Percentiles rank a stretch among this genome's conserved stretches.
phyloP scores from a whole-genome alignment of 1,140 invertebrate species.

The Saccostrea cuccullata region DNA sequence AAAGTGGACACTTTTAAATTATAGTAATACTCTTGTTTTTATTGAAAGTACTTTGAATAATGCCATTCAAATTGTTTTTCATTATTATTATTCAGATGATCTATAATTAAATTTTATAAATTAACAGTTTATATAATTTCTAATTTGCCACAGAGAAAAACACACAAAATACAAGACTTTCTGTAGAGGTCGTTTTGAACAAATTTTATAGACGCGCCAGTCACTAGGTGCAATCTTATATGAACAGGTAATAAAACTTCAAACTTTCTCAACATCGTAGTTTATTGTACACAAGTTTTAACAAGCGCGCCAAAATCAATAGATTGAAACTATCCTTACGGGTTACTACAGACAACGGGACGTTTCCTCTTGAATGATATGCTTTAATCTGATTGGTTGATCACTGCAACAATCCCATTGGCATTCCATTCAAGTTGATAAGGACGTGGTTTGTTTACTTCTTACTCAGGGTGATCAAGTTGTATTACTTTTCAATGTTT shows the following conservation, averaged over 20 bases:
- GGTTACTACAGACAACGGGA: constrained; percentile 34
- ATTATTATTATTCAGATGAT: too few relatives aligned
- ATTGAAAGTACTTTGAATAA: too few relatives aligned
- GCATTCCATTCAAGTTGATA: constrained; percentile 68
- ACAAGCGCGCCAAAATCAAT: constrained; percentile 32
- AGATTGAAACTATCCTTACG: neutral
- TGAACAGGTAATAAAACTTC: constrained; percentile 4
- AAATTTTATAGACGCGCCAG: neutral
- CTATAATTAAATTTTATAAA: too few relatives aligned
- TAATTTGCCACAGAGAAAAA: too few relatives aligned
- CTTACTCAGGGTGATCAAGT: neutral
- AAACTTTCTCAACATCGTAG: neutral
- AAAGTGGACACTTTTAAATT: too few relatives aligned
- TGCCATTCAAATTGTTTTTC: too few relatives aligned
- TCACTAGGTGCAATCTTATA: neutral
- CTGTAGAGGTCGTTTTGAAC: too few relatives aligned
- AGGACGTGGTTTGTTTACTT: constrained; percentile 35
- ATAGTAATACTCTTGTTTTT: too few relatives aligned
- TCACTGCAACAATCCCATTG: constrained; percentile 54
- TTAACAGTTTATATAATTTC: too few relatives aligned
- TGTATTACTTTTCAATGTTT: neutral
- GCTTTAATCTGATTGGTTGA: constrained; percentile 60
- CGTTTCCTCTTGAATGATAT: constrained; percentile 37
- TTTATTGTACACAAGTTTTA: constrained; percentile 15
- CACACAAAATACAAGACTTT: too few relatives aligned